Conservation (phyloP, 2,888 invertebrate genomes). For the Deroplatys truncata region DNA sequence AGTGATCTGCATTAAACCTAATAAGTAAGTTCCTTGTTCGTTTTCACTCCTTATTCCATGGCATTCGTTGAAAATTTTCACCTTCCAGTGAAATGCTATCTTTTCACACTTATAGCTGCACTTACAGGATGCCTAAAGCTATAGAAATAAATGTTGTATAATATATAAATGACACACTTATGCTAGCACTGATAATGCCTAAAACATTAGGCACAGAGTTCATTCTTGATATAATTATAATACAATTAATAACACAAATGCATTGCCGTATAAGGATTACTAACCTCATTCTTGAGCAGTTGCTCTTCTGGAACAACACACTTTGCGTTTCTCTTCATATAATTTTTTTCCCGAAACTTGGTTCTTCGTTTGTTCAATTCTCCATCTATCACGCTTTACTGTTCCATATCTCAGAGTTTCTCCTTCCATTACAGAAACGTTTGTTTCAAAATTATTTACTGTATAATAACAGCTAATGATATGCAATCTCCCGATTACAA, state of each 20-base stretch:
- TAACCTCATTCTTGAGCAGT: no score
- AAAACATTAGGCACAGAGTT: no score
- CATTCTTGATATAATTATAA: no score
- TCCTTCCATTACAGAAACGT: neutral
- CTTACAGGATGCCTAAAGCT: neutral
- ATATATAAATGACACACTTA: neutral
- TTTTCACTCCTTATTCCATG: neutral
- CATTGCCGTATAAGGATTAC: neutral
- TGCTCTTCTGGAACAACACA: neutral
- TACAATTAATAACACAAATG: no score
- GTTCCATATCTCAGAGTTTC: neutral
- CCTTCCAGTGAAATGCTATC: neutral
- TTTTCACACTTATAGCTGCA: neutral
- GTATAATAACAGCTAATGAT: no score
- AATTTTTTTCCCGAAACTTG: neutral
- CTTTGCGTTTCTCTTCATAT: neutral
- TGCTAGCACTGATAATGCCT: no score
- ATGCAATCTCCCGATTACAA: no score
- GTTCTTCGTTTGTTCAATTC: neutral
- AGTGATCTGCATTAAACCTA: neutral
- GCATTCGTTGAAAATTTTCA: neutral
- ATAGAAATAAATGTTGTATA: neutral
- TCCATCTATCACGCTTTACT: neutral
- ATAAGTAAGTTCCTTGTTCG: neutral
- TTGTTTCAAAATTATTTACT: neutral